Evolutionary conservation across 2,888 invertebrate genomes (phyloP), one percentile per base, ranked within the genome.

Genomic region (Lamellibrachia satsuma): DNA sequence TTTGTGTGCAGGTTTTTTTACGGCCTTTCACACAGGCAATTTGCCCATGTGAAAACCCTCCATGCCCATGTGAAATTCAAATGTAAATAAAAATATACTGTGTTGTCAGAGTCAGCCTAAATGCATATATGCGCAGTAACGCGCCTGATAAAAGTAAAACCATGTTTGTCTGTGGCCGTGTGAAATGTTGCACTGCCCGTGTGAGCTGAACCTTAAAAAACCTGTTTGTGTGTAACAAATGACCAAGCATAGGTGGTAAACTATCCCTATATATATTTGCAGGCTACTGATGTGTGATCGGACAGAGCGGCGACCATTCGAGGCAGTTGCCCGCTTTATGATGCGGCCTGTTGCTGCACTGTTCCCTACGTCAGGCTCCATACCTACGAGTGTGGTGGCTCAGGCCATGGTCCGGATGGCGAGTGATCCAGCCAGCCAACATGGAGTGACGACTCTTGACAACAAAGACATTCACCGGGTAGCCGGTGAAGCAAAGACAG

Each of bases 211-310:
- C 55, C 1, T 39, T 39, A 39, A 55, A 55, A 55, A 9, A 9
- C 7, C 9, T 55, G 75, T 75, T 6, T 22, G 22, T 75, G 75
- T 15, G n/a, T 75, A 22, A 75, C 22, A 75, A 75, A 75, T 75
- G n/a, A 75, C 15, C n/a, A n/a, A 11, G 15, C n/a, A n/a, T 22
- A 22, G 9, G 55, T 4, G 7, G 4, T 55, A 55, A 15, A 75
- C 3, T 75, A 75, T 15, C 22, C 75, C n/a, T 92, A 51, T 91
- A 52, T 52, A 1, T 39, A 15, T 57, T 93, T 94, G 52, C 94
- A 96, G 96, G 11, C 93, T 96, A n/a, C 93, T 96, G 52, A 93
- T 96, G 94, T 95, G 95, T 91, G 94, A 96, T 91, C 93, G 96
- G 92, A 93, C 94, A 27, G 96, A 96, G 92, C 94, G 94, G 52